These are phyloP conservation scores for Callithrix jacchus DNA, from an alignment of 2,113 vertebrate genomes.

Conservation along the genomic window DNA sequence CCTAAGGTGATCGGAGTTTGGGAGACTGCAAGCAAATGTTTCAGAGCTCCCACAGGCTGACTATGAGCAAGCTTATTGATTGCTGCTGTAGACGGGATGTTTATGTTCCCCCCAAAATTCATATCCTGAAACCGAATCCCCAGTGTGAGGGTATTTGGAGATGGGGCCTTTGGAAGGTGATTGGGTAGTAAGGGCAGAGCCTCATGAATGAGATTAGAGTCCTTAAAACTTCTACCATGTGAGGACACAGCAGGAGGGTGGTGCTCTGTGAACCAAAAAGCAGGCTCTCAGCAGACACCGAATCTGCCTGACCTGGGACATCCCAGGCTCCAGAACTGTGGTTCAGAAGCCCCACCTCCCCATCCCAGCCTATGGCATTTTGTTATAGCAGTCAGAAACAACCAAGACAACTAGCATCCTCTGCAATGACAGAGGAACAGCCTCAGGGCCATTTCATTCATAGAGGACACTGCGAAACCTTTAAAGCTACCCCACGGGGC, in stretches of 20 bases:
- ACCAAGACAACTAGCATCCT: no score
- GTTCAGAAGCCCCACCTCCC: no score
- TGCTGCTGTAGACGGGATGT: not conserved
- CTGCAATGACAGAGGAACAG: not conserved
- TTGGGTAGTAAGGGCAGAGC: no score
- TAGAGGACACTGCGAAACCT: not conserved
- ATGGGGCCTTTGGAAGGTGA: not conserved
- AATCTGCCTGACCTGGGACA: not conserved
- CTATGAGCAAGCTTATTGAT: accelerated
- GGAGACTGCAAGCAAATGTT: not conserved
- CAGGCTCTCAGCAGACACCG: not conserved
- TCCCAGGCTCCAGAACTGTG: not conserved
- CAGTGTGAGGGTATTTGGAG: not conserved
- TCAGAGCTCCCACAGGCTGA: not conserved
- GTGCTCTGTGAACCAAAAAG: no score
- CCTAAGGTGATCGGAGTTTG: not conserved
- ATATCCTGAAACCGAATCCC: not conserved
- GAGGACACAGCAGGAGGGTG: not conserved
- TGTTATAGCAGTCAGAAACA: not conserved
- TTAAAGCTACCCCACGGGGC: not conserved
- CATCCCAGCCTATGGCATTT: not conserved
- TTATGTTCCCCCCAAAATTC: not conserved
- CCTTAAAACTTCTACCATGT: not conserved
- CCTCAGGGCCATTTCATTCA: not conserved
- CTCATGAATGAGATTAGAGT: not conserved